phyloP scores from a whole-genome alignment of 2,888 invertebrate species.

The Campoletis raptor region DNA sequence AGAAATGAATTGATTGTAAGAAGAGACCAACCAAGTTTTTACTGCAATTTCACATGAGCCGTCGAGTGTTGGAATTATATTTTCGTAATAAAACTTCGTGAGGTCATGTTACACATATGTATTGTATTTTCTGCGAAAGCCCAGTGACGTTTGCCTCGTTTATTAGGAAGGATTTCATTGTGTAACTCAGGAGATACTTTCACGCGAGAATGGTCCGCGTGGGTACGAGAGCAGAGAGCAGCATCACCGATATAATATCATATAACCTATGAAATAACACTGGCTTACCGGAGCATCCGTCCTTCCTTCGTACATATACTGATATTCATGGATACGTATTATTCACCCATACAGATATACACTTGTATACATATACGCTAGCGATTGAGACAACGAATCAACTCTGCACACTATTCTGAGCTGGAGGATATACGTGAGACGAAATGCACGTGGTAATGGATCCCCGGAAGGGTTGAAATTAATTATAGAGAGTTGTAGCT shows the following conservation, averaged over 20 bases:
- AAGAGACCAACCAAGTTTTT: no score
- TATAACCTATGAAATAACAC: conserved; percentile 44
- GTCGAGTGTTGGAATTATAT: not conserved
- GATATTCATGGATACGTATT: not conserved
- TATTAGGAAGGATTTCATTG: conserved; percentile 64
- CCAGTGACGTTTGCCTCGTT: conserved; percentile 54
- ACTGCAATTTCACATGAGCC: no score
- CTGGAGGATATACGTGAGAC: conserved; percentile 66
- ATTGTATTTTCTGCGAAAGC: conserved; percentile 49
- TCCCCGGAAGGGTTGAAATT: conserved; percentile 79
- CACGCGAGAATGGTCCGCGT: conserved; percentile 44
- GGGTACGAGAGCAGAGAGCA: conserved; percentile 29
- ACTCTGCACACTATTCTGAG: conserved; percentile 21
- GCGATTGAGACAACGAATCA: conserved; percentile 3
- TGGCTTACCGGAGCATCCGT: conserved; percentile 37
- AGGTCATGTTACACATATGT: not conserved
- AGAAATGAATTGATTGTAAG: no score
- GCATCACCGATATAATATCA: conserved; percentile 7
- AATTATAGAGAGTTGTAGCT: conserved; percentile 77
- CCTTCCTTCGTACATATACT: conserved; percentile 11
- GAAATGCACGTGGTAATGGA: conserved; percentile 76
- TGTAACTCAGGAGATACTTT: conserved; percentile 54
- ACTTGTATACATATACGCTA: not conserved
- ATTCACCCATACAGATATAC: not conserved
- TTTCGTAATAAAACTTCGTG: not conserved